phyloP scores from a whole-genome alignment of 2,888 invertebrate species.

The Maniola hyperantus region DNA sequence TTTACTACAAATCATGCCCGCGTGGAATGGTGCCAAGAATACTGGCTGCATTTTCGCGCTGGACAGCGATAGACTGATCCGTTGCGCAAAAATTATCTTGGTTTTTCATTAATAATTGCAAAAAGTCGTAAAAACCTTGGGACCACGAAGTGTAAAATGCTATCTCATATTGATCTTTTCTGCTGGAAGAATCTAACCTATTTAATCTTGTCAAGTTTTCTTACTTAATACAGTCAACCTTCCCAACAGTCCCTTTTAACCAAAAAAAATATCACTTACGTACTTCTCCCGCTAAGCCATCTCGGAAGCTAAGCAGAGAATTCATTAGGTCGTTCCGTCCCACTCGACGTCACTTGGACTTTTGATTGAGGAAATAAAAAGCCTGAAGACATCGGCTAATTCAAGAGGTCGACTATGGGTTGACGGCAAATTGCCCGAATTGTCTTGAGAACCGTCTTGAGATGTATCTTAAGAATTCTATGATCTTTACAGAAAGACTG shows the following conservation, averaged over 20 bases:
- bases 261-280: slow-evolving; percentile 30
- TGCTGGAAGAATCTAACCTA: too few species aligned
- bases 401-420: slow-evolving; percentile 66
- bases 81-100: too few species aligned
- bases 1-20: too few species aligned
- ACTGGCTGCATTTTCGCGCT: too few species aligned
- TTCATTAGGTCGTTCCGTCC: slow-evolving; percentile 75
- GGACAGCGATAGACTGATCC: too few species aligned
- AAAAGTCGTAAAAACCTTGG: too few species aligned
- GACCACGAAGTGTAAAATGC: too few species aligned
- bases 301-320: slow-evolving; percentile 59
- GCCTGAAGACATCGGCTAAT: slow-evolving; percentile 66
- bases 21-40: too few species aligned
- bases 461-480: slow-evolving; percentile 15
- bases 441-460: slow-evolving; percentile 47
- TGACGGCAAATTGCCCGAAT: slow-evolving; percentile 62
- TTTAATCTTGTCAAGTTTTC: too few species aligned
- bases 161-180: too few species aligned
- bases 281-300: slow-evolving; percentile 24
- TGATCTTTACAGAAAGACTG: background rate
- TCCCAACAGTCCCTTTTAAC: background rate
- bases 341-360: slow-evolving; percentile 72
- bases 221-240: too few species aligned
- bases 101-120: too few species aligned
- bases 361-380: slow-evolving; percentile 80